These are phyloP conservation scores for Gnathonemus echidnorhynchus DNA, from an alignment of 2,113 vertebrate species.

Conservation along the genomic window DNA sequence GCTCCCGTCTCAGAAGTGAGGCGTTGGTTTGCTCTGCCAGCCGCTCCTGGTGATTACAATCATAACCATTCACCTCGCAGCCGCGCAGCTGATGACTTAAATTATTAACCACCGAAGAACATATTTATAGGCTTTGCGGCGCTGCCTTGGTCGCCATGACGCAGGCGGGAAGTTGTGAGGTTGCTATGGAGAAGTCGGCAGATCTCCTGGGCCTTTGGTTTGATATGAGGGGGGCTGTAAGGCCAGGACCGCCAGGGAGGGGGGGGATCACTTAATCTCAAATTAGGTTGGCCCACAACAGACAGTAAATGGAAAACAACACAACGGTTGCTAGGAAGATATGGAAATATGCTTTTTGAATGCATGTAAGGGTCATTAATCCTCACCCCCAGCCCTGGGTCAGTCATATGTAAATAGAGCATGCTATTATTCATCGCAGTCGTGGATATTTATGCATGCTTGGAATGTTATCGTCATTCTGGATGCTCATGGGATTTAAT, in stretches of 20 bases:
- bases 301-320: not conserved
- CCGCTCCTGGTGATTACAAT: not conserved
- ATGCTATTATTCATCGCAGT: not conserved
- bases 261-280: not conserved
- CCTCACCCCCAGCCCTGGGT: not conserved
- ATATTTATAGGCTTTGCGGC: not conserved
- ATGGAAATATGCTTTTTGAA: not conserved
- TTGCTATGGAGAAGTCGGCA: slow-evolving; percentile 14
- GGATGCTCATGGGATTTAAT: not conserved
- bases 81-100: not conserved
- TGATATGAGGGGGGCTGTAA: not conserved
- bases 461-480: not conserved
- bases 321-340: not conserved
- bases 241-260: not conserved
- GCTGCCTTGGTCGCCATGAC: not conserved
- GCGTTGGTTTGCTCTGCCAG: not conserved
- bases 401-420: not conserved
- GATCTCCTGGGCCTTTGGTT: not conserved
- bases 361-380: not conserved
- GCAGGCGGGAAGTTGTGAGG: slow-evolving; percentile 3
- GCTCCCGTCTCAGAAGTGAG: not conserved
- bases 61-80: not conserved
- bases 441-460: not conserved
- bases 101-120: not conserved
- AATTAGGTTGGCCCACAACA: not conserved